Evolutionary conservation across 2,888 invertebrate genomes (phyloP).

Genomic region (Melanchra persicariae): DNA sequence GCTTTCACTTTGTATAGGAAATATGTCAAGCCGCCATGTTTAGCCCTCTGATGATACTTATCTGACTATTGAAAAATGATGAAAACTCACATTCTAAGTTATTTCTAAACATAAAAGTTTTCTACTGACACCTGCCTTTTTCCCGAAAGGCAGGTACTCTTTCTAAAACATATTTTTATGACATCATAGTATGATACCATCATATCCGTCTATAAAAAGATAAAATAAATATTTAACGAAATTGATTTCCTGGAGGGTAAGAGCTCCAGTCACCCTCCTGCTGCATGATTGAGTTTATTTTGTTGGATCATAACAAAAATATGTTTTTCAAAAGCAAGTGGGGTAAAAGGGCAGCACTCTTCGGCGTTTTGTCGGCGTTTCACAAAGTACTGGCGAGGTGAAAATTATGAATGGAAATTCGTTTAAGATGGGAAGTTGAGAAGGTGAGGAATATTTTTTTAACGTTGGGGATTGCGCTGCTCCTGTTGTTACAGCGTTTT

Average conservation of each 20-base stretch:
- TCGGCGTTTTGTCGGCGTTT: slow-evolving; percentile 51
- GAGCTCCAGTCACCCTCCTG: slow-evolving; percentile 66
- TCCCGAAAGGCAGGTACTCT: not conserved
- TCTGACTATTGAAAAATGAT: too few relatives aligned
- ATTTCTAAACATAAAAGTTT: not conserved
- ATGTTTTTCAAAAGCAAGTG: slow-evolving; percentile 67
- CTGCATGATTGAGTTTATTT: slow-evolving; percentile 82
- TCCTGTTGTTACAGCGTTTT: not conserved
- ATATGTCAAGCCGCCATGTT: too few relatives aligned
- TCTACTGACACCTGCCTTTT: not conserved
- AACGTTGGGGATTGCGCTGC: not conserved
- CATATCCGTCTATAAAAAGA: slow-evolving; percentile 38
- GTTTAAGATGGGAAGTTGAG: slow-evolving; percentile 27
- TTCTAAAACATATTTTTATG: slow-evolving; percentile 22
- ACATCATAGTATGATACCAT: slow-evolving; percentile 35
- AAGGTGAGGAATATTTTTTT: slow-evolving; percentile 12
- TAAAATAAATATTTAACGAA: slow-evolving; percentile 73
- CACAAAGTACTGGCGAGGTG: slow-evolving; percentile 50
- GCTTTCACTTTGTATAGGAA: too few relatives aligned
- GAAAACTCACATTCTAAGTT: too few relatives aligned
- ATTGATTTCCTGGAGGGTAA: slow-evolving; percentile 68
- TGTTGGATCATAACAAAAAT: slow-evolving; percentile 77
- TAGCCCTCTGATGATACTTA: too few relatives aligned
- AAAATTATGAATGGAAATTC: slow-evolving; percentile 52
- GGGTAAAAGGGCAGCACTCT: slow-evolving; percentile 37